Base-by-base conservation (phyloP, 2,113 vertebrate genomes). In the Platichthys flesus region DNA sequence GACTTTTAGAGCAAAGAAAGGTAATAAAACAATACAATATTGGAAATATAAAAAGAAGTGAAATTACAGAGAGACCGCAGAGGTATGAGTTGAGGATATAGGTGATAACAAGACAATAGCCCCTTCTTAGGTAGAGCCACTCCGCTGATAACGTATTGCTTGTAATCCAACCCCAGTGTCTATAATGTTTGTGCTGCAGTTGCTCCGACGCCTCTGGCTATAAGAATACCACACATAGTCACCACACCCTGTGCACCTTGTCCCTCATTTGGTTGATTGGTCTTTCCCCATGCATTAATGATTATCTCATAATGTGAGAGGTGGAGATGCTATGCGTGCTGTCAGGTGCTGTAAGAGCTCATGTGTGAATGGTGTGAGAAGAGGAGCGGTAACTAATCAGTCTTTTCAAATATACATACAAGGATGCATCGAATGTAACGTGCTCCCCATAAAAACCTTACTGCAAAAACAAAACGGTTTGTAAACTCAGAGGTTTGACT, bases 241-340 rank as follows among this genome's bases (percentile, higher is more conserved):
- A 67, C 82, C 80, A 80, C 86, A 76, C 88, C 90, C 72, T 75
- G 67, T 78, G 67, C 45, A 12, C 78, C 78, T 82, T 76, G 10
- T 71, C 69, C 70, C 52, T 71, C 64, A 60, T 67, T 45, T 54
- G 40, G 66, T 52, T 87, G 71, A 81, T 40, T 83, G 0, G 74
- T 62, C 66, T 84, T 83, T 84, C 3, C 37, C 3, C 31, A 62
- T 65, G 86, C 76, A 84, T 40, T 74, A 76, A 9, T 87, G 77
- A 70, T 78, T 77, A 71, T 54, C 4, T 4, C 35, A 28, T 65
- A 47, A 77, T 69, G 7, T 74, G 26, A 79, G 64, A 31, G 59
- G 66, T 51, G 49, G 68, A 71, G 81, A 72, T 69, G 64, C 74
- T 73, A 51, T 18, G 64, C 63, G 51, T 82, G 58, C 31, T 67